phyloP scores from a whole-genome alignment of 2,888 invertebrate genomes.

The Tetanocera ferruginea region DNA sequence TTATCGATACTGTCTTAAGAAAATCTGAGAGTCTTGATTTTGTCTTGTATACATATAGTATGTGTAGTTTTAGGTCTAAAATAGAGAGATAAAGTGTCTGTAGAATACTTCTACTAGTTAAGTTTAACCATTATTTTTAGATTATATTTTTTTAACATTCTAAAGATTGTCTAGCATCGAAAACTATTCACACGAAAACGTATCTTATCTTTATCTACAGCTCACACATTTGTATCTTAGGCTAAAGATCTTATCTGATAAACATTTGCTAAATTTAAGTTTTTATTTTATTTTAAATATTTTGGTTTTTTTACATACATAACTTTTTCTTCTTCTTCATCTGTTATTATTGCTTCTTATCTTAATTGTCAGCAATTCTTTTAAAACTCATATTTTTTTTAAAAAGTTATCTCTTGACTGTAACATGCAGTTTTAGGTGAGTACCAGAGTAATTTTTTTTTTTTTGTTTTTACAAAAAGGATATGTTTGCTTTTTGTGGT shows the following conservation, averaged over 20 bases:
- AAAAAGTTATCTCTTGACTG: not conserved
- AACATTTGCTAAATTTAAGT: conserved; percentile 12
- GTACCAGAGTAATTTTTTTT: not conserved
- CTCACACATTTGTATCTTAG: not conserved
- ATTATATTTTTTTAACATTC: conserved; percentile 3
- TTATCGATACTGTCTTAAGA: too few species aligned
- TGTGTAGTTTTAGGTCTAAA: too few species aligned
- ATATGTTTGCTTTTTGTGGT: conserved; percentile 11
- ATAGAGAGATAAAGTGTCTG: too few species aligned
- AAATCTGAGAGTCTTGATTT: too few species aligned
- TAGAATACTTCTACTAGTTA: too few species aligned
- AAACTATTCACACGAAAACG: conserved; percentile 6
- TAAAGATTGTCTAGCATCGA: conserved; percentile 36
- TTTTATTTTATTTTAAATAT: conserved; percentile 23
- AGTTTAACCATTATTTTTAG: not conserved
- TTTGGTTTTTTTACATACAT: conserved; percentile 2
- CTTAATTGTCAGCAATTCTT: not conserved
- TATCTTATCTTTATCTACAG: not conserved
- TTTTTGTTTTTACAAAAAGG: not conserved
- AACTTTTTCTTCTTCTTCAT: not conserved
- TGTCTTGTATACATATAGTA: too few species aligned
- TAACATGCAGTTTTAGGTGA: not conserved
- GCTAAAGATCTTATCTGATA: too few species aligned
- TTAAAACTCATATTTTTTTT: not conserved
- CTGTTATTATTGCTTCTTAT: not conserved